phyloP scores from a whole-genome alignment of 1,140 invertebrate species.

The Phenacoccus solenopsis region DNA sequence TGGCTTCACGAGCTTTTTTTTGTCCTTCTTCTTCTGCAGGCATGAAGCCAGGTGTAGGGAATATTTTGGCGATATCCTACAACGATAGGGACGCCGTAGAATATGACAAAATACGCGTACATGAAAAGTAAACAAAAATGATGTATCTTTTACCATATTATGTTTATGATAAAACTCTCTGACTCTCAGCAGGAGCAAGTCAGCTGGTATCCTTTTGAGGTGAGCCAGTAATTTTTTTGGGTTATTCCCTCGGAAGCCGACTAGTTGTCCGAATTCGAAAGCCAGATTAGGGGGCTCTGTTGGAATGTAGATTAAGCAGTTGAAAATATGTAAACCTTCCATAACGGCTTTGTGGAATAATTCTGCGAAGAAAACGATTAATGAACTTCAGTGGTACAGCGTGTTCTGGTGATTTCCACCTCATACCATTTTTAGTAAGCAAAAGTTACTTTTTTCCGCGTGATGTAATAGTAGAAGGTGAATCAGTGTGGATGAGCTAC shows the following conservation, averaged over 20 bases:
- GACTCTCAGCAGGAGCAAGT: too few relatives aligned
- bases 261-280: neutral
- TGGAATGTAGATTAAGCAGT: neutral
- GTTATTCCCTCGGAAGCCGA: neutral
- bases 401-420: too few relatives aligned
- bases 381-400: too few relatives aligned
- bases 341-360: neutral
- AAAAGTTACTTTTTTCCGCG: too few relatives aligned
- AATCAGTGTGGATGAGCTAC: conserved; percentile 85
- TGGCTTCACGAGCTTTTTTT: neutral
- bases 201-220: neutral
- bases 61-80: too few relatives aligned
- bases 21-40: too few relatives aligned
- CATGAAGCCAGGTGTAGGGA: too few relatives aligned
- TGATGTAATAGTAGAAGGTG: conserved; percentile 85
- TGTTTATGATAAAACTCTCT: too few relatives aligned
- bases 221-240: neutral
- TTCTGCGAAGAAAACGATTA: too few relatives aligned
- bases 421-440: too few relatives aligned
- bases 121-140: neutral
- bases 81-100: neutral
- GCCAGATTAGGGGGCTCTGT: neutral
- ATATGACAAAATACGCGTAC: neutral
- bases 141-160: too few relatives aligned
- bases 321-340: neutral